Percentiles rank a stretch among this genome's conserved stretches.
Conservation (phyloP, 2,113 vertebrate species). For the Megaceryle maxima region DNA sequence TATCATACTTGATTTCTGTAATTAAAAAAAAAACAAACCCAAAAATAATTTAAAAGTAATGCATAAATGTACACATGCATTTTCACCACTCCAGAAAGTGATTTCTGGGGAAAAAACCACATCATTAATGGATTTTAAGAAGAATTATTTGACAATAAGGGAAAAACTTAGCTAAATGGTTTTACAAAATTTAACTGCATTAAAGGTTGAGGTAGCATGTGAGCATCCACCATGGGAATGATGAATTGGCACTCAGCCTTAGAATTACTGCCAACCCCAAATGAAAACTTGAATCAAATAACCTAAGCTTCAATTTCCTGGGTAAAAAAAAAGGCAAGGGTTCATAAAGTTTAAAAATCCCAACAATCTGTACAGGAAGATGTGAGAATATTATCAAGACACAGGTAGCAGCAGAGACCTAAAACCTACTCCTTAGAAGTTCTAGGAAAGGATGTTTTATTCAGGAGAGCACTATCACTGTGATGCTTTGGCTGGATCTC, state of each 20-base stretch:
- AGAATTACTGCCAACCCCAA: not conserved
- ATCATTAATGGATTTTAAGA: not conserved
- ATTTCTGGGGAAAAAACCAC: not conserved
- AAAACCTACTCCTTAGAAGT: not conserved
- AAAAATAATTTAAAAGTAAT: not conserved
- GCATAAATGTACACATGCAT: not conserved
- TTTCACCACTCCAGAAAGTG: not conserved
- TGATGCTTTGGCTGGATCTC: not conserved
- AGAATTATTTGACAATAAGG: not conserved
- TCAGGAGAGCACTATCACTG: not conserved
- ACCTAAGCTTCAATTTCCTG: not conserved
- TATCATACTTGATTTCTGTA: not conserved
- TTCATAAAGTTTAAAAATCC: not conserved
- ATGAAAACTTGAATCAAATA: not conserved
- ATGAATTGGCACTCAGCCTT: not conserved
- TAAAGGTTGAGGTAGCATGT: not conserved
- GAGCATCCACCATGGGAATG: not conserved
- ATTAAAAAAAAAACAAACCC: not conserved
- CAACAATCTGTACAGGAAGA: not conserved
- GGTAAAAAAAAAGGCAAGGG: not conserved
- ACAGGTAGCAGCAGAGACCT: not conserved
- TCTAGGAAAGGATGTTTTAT: not conserved
- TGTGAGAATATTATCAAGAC: not conserved
- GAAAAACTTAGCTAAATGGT: not conserved
- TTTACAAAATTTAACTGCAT: not conserved